Percentiles rank a stretch among this genome's conserved stretches.
These are phyloP conservation scores for Napeogenes sylphis DNA, from an alignment of 2,888 invertebrate genomes.

Conservation along the genomic window DNA sequence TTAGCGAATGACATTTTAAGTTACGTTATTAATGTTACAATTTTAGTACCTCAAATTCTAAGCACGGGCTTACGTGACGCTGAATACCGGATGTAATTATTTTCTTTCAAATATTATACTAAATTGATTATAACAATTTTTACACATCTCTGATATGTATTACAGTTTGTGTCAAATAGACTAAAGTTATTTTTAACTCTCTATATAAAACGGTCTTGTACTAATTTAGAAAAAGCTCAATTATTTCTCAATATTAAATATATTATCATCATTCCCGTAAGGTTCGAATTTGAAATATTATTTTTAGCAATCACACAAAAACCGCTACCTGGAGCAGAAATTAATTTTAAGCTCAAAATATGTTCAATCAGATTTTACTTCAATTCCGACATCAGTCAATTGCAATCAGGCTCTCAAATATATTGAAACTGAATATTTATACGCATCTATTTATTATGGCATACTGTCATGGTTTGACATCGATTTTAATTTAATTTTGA, in stretches of 20 bases:
- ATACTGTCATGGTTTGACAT: neutral
- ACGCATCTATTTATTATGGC: neutral
- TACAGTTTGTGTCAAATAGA: too few species aligned
- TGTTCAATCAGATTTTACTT: constrained; percentile 14
- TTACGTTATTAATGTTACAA: constrained; percentile 12
- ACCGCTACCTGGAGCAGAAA: constrained; percentile 14
- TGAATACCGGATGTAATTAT: neutral
- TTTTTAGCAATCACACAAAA: constrained; percentile 1
- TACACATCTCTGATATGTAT: too few species aligned
- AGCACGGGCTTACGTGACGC: constrained; percentile 17
- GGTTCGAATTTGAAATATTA: neutral
- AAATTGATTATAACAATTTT: neutral
- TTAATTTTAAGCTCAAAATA: constrained; percentile 19
- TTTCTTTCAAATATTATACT: neutral
- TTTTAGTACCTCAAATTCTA: constrained; percentile 14
- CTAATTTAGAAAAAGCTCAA: neutral
- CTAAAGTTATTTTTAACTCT: too few species aligned
- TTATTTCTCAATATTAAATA: neutral
- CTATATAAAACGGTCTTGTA: too few species aligned
- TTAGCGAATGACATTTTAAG: constrained; percentile 17
- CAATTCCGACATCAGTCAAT: constrained; percentile 13
- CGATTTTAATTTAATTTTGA: neutral
- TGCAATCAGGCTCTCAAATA: neutral
- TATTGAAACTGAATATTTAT: constrained; percentile 8
- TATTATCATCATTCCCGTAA: neutral